Evolutionary conservation across 2,888 invertebrate species (phyloP), one percentile per base, ranked within the genome.

Genomic region (Dolichopus griseipennis): DNA sequence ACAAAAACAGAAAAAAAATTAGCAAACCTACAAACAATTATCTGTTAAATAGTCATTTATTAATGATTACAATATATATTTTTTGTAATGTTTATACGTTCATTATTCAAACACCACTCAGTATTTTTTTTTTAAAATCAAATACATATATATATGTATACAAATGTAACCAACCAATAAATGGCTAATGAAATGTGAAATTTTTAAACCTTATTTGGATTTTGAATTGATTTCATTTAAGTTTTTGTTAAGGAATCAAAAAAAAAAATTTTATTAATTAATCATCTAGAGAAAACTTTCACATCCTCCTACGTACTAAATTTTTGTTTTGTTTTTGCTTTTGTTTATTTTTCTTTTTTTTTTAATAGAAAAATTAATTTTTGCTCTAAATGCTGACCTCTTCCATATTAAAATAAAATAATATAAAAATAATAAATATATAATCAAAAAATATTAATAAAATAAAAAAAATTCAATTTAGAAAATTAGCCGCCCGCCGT

Each of bases 381-480:
- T 52, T 52, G 52, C 52, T 52, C 52, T 52, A 52, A 52, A 52
- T 52, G 52, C 52, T 52, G 52, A 52, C 52, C 52, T 18, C 52
- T n/a, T 18, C 52, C 15, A 52, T n/a, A 52, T 52, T 52, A 6
- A 52, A 52, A 52, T 15, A 52, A n/a, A 52, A 52, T 12, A 52
- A 12, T 15, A 52, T 4, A 52, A 52, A 15, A 52, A 12, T 18
- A 52, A 52, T n/a, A 12, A 12, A 10, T 37, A 27, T 27, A 27
- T 5, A 27, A 27, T 27, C 41, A 41, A 41, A 4, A 2, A 41
- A 41, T 41, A 41, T 12, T 41, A 6, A 52, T 4, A 18, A 52
- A 52, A 52, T 12, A 18, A n/a, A 7, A 52, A 43, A 52, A 6
- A 18, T 52, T 15, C 52, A 6, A 52, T 52, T 52, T 12, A 52